phyloP scores from a whole-genome alignment of 2,113 vertebrate genomes.

The Peromyscus californicus region DNA sequence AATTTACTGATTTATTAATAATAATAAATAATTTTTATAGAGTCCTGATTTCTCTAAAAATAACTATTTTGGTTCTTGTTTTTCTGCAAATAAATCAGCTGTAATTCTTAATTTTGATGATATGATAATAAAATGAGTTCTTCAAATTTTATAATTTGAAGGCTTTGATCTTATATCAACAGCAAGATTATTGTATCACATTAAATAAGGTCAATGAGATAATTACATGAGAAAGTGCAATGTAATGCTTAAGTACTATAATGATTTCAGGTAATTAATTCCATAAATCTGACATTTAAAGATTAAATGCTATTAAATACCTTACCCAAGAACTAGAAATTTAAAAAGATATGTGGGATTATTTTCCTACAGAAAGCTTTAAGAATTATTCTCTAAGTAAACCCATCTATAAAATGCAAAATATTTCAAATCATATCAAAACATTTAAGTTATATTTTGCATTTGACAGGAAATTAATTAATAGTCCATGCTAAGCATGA shows the following conservation, averaged over 20 bases:
- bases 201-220: constrained; percentile 68
- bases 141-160: neutral
- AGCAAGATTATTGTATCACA: constrained; percentile 39
- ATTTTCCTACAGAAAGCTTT: constrained; percentile 48
- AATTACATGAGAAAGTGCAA: constrained; percentile 14
- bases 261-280: constrained; percentile 70
- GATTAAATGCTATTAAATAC: constrained; percentile 44
- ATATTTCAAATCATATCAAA: constrained; percentile 31
- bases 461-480: neutral
- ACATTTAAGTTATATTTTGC: neutral
- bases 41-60: neutral
- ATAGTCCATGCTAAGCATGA: neutral
- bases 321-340: constrained; percentile 50
- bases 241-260: constrained; percentile 54
- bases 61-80: neutral
- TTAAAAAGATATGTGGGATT: neutral
- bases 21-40: neutral
- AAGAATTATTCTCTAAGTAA: constrained; percentile 12
- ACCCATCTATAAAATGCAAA: neutral
- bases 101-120: neutral
- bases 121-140: neutral
- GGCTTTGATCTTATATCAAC: constrained; percentile 14
- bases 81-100: neutral
- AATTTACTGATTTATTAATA: neutral
- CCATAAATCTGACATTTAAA: constrained; percentile 74